Base-by-base conservation (phyloP, 2,113 vertebrate genomes). In the Actenoides hombroni region DNA sequence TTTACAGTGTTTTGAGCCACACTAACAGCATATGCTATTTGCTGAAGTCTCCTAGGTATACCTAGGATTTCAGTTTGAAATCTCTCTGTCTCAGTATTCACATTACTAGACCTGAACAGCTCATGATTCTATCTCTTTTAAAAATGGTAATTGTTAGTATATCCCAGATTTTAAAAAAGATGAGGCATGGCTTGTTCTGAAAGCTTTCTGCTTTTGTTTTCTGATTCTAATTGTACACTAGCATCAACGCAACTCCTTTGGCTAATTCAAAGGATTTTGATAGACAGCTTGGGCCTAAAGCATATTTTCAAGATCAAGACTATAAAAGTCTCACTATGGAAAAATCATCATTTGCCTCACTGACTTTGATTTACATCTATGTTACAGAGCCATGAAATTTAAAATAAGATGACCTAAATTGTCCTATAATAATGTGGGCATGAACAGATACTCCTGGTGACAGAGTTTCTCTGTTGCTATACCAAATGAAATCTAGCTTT, bases 281-380 rank as follows among this genome's bases (percentile, higher is more conserved):
- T 69, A 26, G 40, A 81, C 94, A 97, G 44, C 64, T 84, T 37
- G 46, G 42, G 54, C 60, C 71, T 60, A 88, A 91, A 90, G 53
- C 86, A 71, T 94, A 70, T 79, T 94, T 95, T 96, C 83, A 90
- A 87, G 92, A 95, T 88, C 65, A 90, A 94, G 79, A 86, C 83
- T 88, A 71, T 96, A 90, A 92, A 96, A 83, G 83, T 81, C 90
- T 83, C 88, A 86, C 70, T 93, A 91, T 42, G 77, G 83, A 95
- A 94, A 96, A 95, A 94, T 94, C 95, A 76, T 87, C 51, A 89
- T 94, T 95, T 97, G 73, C 79, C 77, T 95, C 85, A 81, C 90
- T 94, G 94, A 83, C 91, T 97, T 94, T 97, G 90, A 97, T 97
- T 97, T 97, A 97, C 84, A 84, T 90, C 91, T 95, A 8, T 92